Evolutionary conservation across 2,113 vertebrate genomes (phyloP).

Genomic region (Urocitellus parryii): DNA sequence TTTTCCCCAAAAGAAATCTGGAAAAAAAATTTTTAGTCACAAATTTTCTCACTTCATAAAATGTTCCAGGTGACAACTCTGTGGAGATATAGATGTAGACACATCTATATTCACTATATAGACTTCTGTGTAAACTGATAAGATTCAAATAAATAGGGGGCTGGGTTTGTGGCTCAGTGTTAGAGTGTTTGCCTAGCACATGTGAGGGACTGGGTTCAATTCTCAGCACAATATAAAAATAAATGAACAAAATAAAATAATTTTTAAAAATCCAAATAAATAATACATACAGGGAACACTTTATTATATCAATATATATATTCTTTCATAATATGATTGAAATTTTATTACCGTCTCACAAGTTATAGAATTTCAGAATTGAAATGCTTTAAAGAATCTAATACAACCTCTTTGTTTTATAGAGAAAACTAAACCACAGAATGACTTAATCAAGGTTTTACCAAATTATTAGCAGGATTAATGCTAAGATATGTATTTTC

Average conservation of each 20-base stretch:
- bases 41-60: conserved; percentile 28
- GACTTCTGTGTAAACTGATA: not conserved
- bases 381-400: conserved; percentile 23
- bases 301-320: not conserved
- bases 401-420: not conserved
- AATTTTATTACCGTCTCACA: not conserved
- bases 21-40: not conserved
- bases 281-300: not conserved
- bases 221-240: too few species aligned
- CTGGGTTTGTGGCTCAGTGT: too few species aligned
- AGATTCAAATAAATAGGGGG: not conserved
- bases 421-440: conserved; percentile 39
- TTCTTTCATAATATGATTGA: not conserved
- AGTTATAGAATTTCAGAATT: not conserved
- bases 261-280: not conserved
- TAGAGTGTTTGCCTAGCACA: too few species aligned
- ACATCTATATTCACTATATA: not conserved
- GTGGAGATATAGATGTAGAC: not conserved
- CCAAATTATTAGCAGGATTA: not conserved
- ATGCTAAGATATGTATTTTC: not conserved
- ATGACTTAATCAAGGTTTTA: not conserved
- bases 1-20: not conserved
- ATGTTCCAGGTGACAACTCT: not conserved
- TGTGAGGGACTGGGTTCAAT: too few species aligned
- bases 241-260: too few species aligned